phyloP scores from a whole-genome alignment of 2,888 invertebrate species.

The Tricholauxania praeusta region DNA sequence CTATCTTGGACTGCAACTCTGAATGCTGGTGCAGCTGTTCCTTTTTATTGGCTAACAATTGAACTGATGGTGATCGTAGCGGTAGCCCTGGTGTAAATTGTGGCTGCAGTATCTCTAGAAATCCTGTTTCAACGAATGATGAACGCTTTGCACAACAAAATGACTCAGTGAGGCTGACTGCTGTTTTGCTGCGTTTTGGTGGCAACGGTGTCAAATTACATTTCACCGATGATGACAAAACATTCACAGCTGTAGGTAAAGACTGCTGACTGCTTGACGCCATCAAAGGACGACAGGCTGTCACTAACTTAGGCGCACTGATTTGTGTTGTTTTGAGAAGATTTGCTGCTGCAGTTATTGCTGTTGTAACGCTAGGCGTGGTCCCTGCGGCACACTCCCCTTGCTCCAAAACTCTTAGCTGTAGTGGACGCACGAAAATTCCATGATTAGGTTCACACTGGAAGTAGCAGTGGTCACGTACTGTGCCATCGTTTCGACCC shows the following conservation, averaged over 20 bases:
- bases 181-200: conserved; percentile 62
- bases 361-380: background rate
- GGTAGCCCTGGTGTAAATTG: conserved; percentile 89
- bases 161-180: conserved; percentile 67
- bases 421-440: conserved; percentile 91
- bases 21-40: conserved; percentile 48
- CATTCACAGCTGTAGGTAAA: conserved; percentile 59
- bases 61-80: conserved; percentile 74
- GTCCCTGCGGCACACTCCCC: conserved; percentile 47
- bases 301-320: conserved; percentile 41
- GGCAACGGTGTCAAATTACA: conserved; percentile 47
- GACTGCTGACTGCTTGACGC: conserved; percentile 78
- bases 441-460: conserved; percentile 94
- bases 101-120: conserved; percentile 88
- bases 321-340: conserved; percentile 48
- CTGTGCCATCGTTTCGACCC: conserved; percentile 96
- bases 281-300: too few species aligned
- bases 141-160: conserved; percentile 72
- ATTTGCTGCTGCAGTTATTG: background rate
- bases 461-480: conserved; percentile 93
- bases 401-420: conserved; percentile 79
- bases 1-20: conserved; percentile 46
- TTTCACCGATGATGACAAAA: conserved; percentile 53
- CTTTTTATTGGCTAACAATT: conserved; percentile 35
- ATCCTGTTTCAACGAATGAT: conserved; percentile 90